These are phyloP conservation scores for Leucoraja erinaceus DNA, from an alignment of 2,113 vertebrate species.

Conservation along the genomic window DNA sequence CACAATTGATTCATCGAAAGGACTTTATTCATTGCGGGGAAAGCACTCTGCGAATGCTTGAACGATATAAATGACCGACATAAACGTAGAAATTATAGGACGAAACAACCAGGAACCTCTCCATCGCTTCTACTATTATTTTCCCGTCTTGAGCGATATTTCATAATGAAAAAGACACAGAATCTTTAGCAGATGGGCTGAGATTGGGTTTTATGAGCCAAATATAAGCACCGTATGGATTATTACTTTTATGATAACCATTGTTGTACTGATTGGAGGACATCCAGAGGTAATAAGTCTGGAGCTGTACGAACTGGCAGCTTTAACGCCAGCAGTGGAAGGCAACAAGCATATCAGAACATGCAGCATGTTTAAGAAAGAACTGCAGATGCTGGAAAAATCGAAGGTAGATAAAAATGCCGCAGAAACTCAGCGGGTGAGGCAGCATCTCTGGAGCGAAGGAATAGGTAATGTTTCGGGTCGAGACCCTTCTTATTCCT, in stretches of 20 bases:
- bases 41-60: background rate
- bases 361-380: background rate
- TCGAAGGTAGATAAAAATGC: too few relatives aligned
- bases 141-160: background rate
- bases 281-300: constrained; percentile 10
- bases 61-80: background rate
- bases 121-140: background rate
- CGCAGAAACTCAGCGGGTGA: too few relatives aligned
- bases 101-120: constrained; percentile 13
- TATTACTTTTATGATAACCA: constrained; percentile 27
- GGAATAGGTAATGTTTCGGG: too few relatives aligned
- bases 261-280: background rate
- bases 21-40: background rate
- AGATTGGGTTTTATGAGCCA: background rate
- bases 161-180: background rate
- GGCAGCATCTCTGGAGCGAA: too few relatives aligned
- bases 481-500: too few relatives aligned
- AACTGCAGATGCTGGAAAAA: too few relatives aligned
- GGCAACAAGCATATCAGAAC: background rate
- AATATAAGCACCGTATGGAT: background rate
- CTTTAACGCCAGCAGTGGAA: background rate
- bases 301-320: background rate
- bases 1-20: background rate
- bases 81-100: background rate
- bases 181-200: background rate